phyloP scores from a whole-genome alignment of 2,888 invertebrate genomes.

The Rambutsinella grinnellia region DNA sequence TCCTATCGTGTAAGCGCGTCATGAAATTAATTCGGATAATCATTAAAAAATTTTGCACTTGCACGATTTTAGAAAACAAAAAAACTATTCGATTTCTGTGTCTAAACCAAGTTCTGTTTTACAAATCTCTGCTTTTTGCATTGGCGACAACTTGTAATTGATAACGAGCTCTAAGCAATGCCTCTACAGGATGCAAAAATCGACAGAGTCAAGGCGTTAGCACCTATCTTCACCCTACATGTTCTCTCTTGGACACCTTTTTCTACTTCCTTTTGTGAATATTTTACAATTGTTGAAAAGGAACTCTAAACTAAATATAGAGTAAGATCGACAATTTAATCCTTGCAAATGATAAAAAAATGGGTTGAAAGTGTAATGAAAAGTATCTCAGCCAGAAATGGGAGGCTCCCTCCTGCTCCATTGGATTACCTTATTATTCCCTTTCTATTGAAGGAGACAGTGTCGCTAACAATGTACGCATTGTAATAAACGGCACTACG shows the following conservation, averaged over 20 bases:
- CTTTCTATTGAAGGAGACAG: neutral
- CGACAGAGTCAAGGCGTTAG: no score
- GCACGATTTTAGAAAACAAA: no score
- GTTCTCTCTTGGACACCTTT: constrained; percentile 38
- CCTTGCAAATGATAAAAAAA: neutral
- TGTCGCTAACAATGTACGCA: neutral
- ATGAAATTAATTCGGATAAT: no score
- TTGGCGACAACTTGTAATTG: no score
- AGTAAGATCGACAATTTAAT: neutral
- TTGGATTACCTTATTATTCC: constrained; percentile 17
- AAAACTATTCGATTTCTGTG: no score
- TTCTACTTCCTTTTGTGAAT: neutral
- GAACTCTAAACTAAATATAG: neutral
- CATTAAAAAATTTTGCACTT: no score
- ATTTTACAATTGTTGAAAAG: neutral
- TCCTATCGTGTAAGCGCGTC: no score
- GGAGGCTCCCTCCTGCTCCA: constrained; percentile 40
- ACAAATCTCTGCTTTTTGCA: no score
- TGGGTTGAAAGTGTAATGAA: neutral
- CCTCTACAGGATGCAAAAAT: no score
- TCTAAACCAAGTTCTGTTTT: no score
- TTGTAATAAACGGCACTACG: neutral
- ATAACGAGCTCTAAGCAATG: no score
- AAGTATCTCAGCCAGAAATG: constrained; percentile 32
- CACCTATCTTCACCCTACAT: constrained; percentile 25